A percentile compares a stretch with the other conserved stretches of the same genome.
These are phyloP conservation scores for Urophycis tenuis DNA, from an alignment of 2,797 vertebrate genomes.

Conservation along the genomic window DNA sequence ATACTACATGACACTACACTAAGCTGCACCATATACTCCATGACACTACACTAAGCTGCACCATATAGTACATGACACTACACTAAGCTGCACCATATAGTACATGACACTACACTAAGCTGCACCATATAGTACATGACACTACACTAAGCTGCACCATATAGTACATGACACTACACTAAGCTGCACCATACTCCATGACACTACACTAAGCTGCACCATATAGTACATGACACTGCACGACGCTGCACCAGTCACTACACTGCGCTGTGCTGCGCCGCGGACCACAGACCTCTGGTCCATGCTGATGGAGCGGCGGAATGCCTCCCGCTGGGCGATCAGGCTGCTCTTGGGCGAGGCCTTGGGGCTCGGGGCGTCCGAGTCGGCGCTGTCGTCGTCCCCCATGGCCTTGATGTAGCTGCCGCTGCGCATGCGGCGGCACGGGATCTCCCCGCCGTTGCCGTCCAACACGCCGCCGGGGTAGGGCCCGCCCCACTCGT, in stretches of 20 bases:
- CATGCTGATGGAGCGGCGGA: constrained; percentile 91
- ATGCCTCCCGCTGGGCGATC: constrained; percentile 83
- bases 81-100: not conserved
- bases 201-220: no score
- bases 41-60: not conserved
- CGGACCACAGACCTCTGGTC: constrained; percentile 90
- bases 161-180: no score
- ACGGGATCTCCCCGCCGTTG: constrained; percentile 89
- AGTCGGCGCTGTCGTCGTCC: constrained; percentile 93
- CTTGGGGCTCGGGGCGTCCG: constrained; percentile 82
- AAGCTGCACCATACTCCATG: no score
- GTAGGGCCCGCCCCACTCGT: constrained; percentile 89
- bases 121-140: no score
- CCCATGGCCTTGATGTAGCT: constrained; percentile 99
- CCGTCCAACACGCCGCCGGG: constrained; percentile 66
- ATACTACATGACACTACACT: no score
- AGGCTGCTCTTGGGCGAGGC: constrained; percentile 80
- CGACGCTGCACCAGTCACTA: not conserved
- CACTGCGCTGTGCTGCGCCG: not conserved
- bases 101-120: not conserved
- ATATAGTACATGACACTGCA: not conserved
- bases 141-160: no score
- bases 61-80: no score
- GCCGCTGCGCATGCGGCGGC: constrained; percentile 95
- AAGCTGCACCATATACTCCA: no score